Percentiles rank a stretch among this genome's conserved stretches.
These are phyloP conservation scores for Ochropleura plecta DNA, from an alignment of 2,888 invertebrate species.

Conservation along the genomic window DNA sequence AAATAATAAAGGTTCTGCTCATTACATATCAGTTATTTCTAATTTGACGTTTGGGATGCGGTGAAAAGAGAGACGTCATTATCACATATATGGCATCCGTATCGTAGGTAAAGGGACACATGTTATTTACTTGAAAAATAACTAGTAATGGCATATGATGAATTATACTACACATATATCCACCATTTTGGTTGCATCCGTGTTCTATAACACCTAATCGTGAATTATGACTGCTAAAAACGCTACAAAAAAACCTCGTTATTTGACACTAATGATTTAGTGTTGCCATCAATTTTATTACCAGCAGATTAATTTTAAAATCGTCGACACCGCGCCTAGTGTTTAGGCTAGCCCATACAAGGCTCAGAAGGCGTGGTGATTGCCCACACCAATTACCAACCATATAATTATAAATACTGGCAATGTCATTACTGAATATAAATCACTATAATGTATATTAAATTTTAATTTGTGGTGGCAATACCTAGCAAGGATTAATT, in stretches of 20 bases:
- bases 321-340: constrained; percentile 56
- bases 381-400: constrained; percentile 65
- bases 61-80: neutral
- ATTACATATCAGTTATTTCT: neutral
- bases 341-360: constrained; percentile 59
- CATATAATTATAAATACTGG: constrained; percentile 62
- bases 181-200: neutral
- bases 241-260: neutral
- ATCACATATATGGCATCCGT: neutral
- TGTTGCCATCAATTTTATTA: constrained; percentile 42
- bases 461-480: constrained; percentile 64
- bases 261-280: constrained; percentile 37
- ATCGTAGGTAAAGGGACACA: neutral
- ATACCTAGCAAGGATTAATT: constrained; percentile 57
- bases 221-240: neutral
- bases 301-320: constrained; percentile 55
- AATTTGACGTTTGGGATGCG: neutral
- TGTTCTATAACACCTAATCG: constrained; percentile 3
- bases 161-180: neutral
- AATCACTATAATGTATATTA: constrained; percentile 64
- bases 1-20: neutral
- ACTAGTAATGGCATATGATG: neutral
- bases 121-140: too few species aligned
- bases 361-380: constrained; percentile 58
- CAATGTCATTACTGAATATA: constrained; percentile 67